Evolutionary conservation across 1,140 invertebrate species (phyloP), one percentile per base, ranked within the genome.

Genomic region (Drosophila willistoni): DNA sequence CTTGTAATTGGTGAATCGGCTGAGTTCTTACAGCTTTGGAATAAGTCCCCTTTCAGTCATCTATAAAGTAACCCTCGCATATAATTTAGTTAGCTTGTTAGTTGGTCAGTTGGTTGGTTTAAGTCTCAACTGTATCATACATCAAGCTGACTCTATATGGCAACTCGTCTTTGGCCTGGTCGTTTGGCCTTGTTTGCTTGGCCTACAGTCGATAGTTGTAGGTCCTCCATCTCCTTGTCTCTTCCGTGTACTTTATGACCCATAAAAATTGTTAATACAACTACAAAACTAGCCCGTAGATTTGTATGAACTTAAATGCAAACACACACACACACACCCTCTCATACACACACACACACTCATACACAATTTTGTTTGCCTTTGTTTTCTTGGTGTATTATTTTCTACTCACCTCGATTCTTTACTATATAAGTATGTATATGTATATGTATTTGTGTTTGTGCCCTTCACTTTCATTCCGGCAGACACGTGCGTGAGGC

Each of bases 401-500:
- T 74, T 65, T 68, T 55, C 70, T 54, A 41, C 75, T 64, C 66
- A 74, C 60, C 44, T 63, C 54, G 61, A 64, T 61, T 57, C 22
- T 69, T 29, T 6, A 29, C 29, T 29, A 29, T 29, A 29, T 7
- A 29, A 1, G 29, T 29, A 7, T 29, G 4, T 29, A 5, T 25
- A n/a, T n/a, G n/a, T n/a, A n/a, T n/a, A 29, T 29, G 29, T 29
- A 59, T 67, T 59, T 64, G 64, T 73, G 81, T 86, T 73, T 81
- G 73, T 81, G 75, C 29, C 64, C 57, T 79, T 82, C 55, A 54
- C 62, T 65, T 75, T 64, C 64, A 47, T 62, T 64, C 63, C 44
- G 66, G 47, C 91, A 98, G 97, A 89, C 96, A 97, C 83, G 96
- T 98, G 7, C 94, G 97, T 22, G 96, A 97, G 93, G 96, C 96